phyloP scores from a whole-genome alignment of 2,797 vertebrate species.

The Mus minutoides region DNA sequence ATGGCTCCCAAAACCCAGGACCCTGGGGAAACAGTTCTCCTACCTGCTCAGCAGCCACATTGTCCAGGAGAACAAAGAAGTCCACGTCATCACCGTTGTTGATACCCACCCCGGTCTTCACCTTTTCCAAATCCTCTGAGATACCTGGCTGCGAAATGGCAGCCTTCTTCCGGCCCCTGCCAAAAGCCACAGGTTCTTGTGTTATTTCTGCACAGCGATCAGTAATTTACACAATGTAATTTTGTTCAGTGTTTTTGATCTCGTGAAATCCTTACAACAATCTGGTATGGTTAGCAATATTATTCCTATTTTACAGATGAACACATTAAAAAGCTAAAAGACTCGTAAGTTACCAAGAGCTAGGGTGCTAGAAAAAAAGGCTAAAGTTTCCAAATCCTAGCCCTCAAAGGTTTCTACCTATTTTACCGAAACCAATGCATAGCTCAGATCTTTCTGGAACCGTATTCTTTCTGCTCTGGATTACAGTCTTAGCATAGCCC shows the following conservation, averaged over 20 bases:
- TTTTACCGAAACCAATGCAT: background rate
- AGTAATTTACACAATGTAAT: background rate
- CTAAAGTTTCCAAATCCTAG: slow-evolving; percentile 6
- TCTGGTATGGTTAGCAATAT: background rate
- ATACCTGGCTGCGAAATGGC: slow-evolving; percentile 90
- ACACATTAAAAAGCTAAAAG: background rate
- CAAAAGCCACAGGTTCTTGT: background rate
- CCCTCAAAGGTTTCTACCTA: background rate
- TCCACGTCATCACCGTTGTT: slow-evolving; percentile 87
- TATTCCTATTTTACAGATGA: background rate
- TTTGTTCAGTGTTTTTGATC: background rate
- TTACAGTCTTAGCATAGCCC: background rate
- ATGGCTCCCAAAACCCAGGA: background rate
- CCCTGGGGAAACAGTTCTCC: background rate
- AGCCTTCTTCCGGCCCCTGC: slow-evolving; percentile 89
- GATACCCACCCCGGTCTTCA: slow-evolving; percentile 91
- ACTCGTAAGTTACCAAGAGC: background rate
- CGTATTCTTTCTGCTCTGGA: background rate
- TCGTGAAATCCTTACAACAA: background rate
- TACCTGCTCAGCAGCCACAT: slow-evolving; percentile 95
- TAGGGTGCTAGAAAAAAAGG: background rate
- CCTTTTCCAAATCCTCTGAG: slow-evolving; percentile 92
- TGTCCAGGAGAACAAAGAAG: slow-evolving; percentile 95
- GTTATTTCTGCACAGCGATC: background rate
- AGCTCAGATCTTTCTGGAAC: background rate